A percentile compares a stretch with the other conserved stretches of the same genome.
These are phyloP conservation scores for Exephanes ischioxanthus DNA, from an alignment of 2,888 invertebrate species.

Conservation along the genomic window DNA sequence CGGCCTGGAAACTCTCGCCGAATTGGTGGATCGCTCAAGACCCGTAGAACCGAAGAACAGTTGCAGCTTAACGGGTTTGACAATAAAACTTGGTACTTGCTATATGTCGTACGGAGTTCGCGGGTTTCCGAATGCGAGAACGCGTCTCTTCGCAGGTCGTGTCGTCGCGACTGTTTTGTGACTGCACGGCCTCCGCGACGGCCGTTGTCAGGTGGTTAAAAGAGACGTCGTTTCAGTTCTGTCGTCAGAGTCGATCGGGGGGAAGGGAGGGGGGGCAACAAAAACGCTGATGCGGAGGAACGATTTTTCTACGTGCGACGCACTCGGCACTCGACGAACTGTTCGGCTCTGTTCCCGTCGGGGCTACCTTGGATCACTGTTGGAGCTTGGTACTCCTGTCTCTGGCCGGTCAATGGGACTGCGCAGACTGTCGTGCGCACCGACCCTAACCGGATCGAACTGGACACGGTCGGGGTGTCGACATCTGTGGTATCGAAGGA, in stretches of 20 bases:
- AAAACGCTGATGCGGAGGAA: conserved; percentile 45
- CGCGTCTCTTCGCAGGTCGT: not conserved
- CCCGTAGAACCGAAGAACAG: conserved; percentile 80
- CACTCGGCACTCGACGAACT: conserved; percentile 66
- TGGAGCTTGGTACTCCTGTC: conserved; percentile 73
- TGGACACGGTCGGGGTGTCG: conserved; percentile 76
- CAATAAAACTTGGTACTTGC: conserved; percentile 40
- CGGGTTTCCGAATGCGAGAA: conserved; percentile 37
- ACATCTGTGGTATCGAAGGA: conserved; percentile 75
- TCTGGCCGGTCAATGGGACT: conserved; percentile 82
- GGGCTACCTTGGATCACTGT: conserved; percentile 82
- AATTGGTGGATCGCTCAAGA: conserved; percentile 70
- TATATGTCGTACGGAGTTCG: conserved; percentile 23
- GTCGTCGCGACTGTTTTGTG: conserved; percentile 27
- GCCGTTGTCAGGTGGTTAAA: conserved; percentile 26
- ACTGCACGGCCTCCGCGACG: not conserved
- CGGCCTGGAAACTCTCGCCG: conserved; percentile 62
- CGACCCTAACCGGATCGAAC: conserved; percentile 74
- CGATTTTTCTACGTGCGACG: conserved; percentile 63
- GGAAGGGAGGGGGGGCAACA: conserved; percentile 40
- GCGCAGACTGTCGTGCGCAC: conserved; percentile 81
- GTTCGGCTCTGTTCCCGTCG: conserved; percentile 73
- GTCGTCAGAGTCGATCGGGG: conserved; percentile 22
- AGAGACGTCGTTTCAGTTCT: conserved; percentile 23
- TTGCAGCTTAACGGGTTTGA: conserved; percentile 78